Conservation (phyloP, 2,888 invertebrate species). For the Apantesis nais region DNA sequence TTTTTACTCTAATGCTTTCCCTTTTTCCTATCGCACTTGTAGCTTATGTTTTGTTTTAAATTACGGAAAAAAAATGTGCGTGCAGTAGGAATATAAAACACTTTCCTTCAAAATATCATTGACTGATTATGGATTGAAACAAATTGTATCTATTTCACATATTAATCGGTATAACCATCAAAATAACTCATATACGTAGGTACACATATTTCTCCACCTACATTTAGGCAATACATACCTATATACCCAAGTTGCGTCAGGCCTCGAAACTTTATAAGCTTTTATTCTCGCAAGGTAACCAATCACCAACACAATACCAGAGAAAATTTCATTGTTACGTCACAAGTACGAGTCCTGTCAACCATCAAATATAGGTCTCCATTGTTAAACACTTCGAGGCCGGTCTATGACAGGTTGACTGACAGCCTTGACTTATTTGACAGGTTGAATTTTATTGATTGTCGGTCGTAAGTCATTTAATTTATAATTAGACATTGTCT, state of each 20-base stretch:
- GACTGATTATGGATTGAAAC: no score
- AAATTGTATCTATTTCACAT: no score
- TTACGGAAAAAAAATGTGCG: no score
- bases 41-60: no score
- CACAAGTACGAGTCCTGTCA: conserved; percentile 30
- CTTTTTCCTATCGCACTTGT: no score
- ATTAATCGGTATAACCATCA: no score
- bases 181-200: no score
- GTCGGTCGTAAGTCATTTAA: not conserved
- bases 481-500: conserved; percentile 4
- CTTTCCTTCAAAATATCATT: no score
- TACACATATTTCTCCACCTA: no score
- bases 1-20: no score
- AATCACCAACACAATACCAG: conserved; percentile 15
- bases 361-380: conserved; percentile 35
- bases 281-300: not conserved
- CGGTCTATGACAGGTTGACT: conserved; percentile 24
- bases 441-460: conserved; percentile 31
- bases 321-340: conserved; percentile 31
- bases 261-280: not conserved
- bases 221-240: not conserved
- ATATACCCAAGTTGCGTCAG: not conserved
- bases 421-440: conserved; percentile 22
- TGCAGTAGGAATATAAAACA: no score
- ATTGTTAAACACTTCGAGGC: conserved; percentile 31